phyloP scores from a whole-genome alignment of 2,888 invertebrate species.

The Eristalinus sepulchralis region DNA sequence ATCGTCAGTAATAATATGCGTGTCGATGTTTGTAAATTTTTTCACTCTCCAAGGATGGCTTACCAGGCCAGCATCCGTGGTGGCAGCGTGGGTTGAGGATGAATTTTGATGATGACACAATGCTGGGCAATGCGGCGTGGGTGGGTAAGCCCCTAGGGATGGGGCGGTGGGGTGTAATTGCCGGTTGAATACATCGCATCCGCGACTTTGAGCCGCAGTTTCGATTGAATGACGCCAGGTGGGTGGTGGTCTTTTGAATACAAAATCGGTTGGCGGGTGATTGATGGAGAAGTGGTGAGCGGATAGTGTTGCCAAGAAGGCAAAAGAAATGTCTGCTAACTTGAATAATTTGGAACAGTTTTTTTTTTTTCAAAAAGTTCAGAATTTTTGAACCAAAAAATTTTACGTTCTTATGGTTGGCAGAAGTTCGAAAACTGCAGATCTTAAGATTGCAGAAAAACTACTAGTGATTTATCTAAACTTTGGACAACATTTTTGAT shows the following conservation, averaged over 20 bases:
- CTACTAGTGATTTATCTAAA: too few species aligned
- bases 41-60: neutral
- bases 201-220: neutral
- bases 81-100: neutral
- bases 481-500: too few species aligned
- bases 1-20: conserved; percentile 54
- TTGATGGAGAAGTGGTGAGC: neutral
- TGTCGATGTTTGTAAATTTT: conserved; percentile 50
- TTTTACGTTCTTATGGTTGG: too few species aligned
- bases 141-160: too few species aligned
- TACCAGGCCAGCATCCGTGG: too few species aligned
- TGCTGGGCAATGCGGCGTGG: neutral
- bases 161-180: neutral
- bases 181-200: conserved; percentile 12
- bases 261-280: neutral
- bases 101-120: conserved; percentile 32
- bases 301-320: neutral
- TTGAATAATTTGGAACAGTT: too few species aligned
- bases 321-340: too few species aligned
- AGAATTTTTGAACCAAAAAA: too few species aligned
- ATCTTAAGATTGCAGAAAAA: too few species aligned
- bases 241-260: neutral
- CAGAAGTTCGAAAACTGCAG: too few species aligned
- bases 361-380: too few species aligned
- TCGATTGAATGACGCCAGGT: neutral